Evolutionary conservation across 2,113 vertebrate species (phyloP).

Genomic region (Cairina moschata): DNA sequence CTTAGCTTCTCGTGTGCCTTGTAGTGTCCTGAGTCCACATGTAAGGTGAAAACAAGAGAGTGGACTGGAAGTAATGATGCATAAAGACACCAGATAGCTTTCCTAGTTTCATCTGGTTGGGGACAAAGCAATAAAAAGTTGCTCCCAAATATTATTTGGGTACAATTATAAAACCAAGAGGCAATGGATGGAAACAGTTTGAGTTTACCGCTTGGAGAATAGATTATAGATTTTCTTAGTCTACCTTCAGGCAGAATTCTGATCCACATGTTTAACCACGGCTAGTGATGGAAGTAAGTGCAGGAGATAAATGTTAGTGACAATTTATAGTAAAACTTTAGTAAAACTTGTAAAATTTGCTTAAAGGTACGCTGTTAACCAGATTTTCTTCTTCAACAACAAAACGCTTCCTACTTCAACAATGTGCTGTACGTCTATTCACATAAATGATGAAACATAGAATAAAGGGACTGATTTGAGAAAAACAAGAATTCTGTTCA

Average conservation of each 20-base stretch:
- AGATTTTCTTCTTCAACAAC: neutral
- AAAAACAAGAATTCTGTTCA: neutral
- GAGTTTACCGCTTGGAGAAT: neutral
- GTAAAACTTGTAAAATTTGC: neutral
- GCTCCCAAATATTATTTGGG: accelerated
- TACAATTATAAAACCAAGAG: neutral
- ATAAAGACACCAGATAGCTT: neutral
- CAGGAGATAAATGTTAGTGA: neutral
- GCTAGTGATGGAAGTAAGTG: neutral
- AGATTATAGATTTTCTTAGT: neutral
- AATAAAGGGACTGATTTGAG: neutral
- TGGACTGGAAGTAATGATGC: neutral
- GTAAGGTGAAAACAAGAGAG: neutral
- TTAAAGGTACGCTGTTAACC: neutral
- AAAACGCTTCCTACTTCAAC: neutral
- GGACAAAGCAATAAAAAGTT: neutral
- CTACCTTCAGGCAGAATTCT: neutral
- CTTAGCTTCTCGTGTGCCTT: neutral
- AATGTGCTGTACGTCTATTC: neutral
- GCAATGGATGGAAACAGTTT: accelerated
- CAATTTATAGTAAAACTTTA: neutral
- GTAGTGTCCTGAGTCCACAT: accelerated
- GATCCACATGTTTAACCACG: neutral
- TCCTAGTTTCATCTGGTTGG: neutral
- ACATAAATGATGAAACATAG: neutral